Percentiles rank a stretch among this genome's conserved stretches.
These are phyloP conservation scores for Cydia fagiglandana DNA, from an alignment of 1,140 invertebrate species.

Conservation along the genomic window DNA sequence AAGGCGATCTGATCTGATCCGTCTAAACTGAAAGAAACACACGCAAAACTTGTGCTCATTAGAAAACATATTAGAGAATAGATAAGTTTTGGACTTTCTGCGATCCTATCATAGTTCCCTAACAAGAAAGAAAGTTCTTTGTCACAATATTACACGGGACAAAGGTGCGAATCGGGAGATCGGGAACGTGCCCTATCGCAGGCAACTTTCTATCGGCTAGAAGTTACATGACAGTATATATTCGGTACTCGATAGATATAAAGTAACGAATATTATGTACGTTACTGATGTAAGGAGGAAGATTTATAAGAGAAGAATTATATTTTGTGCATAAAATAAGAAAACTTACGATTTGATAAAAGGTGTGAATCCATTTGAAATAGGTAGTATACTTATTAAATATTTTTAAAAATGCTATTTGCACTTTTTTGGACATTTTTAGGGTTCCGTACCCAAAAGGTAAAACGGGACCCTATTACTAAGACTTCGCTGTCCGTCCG, in stretches of 20 bases:
- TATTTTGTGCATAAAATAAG: background rate
- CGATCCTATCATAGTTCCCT: constrained; percentile 2
- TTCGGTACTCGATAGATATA: background rate
- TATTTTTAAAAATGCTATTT: too few relatives aligned
- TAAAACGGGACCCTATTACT: too few relatives aligned
- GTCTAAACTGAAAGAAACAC: background rate
- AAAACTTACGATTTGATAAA: too few relatives aligned
- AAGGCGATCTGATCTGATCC: background rate
- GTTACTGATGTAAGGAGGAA: background rate
- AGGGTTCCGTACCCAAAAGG: too few relatives aligned
- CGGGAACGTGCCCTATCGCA: background rate
- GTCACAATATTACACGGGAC: constrained; percentile 6
- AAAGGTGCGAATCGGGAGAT: constrained; percentile 11
- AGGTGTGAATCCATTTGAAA: too few relatives aligned
- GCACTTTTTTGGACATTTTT: too few relatives aligned
- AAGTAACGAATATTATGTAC: background rate
- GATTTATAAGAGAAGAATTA: background rate
- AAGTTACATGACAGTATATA: background rate
- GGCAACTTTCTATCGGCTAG: background rate
- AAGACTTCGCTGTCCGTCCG: too few relatives aligned
- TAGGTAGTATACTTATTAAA: too few relatives aligned
- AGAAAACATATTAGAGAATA: background rate
- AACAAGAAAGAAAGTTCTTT: constrained; percentile 13
- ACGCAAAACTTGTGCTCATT: background rate
- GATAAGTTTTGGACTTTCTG: background rate